Evolutionary conservation across 2,113 vertebrate genomes (phyloP).

Genomic region (Martes martes): DNA sequence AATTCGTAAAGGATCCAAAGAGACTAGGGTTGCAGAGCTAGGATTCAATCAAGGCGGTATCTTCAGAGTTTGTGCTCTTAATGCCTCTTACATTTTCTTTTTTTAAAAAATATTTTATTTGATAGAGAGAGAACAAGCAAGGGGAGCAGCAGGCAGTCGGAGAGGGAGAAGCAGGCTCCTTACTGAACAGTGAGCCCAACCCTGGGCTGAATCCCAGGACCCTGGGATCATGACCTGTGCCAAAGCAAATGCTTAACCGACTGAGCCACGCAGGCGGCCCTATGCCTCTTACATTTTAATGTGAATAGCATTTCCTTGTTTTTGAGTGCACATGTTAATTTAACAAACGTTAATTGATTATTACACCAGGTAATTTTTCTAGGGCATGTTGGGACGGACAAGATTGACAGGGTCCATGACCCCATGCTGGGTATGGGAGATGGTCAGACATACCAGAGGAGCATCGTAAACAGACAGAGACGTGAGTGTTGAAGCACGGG

Average conservation of each 20-base stretch:
- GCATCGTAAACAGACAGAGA: too few species aligned
- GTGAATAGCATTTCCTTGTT: neutral
- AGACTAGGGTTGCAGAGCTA: neutral
- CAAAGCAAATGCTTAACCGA: neutral
- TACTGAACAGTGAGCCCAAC: too few species aligned
- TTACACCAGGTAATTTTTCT: neutral
- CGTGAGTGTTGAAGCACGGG: neutral
- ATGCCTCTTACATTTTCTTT: neutral
- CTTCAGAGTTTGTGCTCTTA: neutral
- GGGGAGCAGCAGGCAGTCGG: too few species aligned
- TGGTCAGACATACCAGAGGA: neutral
- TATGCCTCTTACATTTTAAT: neutral
- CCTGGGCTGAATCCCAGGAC: too few species aligned
- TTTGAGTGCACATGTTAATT: neutral
- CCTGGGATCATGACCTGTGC: neutral
- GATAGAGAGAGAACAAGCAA: too few species aligned
- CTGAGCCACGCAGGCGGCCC: neutral
- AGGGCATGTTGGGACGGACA: neutral
- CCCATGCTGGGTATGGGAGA: neutral
- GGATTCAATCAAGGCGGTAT: neutral
- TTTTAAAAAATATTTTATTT: too few species aligned
- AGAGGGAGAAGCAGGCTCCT: too few species aligned
- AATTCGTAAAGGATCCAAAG: neutral
- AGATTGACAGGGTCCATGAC: neutral
- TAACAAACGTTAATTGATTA: neutral